These are phyloP conservation scores for Patiria pectinifera DNA, from an alignment of 53 echinoderm and acorn worm genomes.

Conservation along the genomic window DNA sequence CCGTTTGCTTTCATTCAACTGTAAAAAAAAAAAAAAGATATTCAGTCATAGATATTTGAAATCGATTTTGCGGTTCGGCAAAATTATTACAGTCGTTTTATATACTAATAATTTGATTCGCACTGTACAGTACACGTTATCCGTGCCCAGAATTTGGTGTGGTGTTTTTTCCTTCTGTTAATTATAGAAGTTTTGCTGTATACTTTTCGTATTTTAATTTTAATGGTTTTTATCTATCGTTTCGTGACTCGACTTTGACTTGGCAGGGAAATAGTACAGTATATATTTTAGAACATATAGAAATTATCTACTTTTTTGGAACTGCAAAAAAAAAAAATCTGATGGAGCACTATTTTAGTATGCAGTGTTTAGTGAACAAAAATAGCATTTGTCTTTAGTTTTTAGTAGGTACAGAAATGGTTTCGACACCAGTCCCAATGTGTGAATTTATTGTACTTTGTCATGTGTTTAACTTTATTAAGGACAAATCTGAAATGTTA, in stretches of 20 bases:
- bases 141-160: neutral
- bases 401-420: neutral
- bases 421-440: too few species aligned
- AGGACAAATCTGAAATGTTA: neutral
- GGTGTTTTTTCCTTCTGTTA: neutral
- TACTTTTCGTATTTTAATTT: neutral
- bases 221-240: neutral
- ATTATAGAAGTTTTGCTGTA: neutral
- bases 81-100: neutral
- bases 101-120: neutral
- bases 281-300: constrained; percentile 7
- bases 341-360: neutral
- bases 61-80: neutral
- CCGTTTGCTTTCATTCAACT: neutral
- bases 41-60: neutral
- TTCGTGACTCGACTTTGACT: neutral
- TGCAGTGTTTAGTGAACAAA: neutral
- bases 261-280: constrained; percentile 24
- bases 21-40: neutral
- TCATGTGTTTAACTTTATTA: neutral
- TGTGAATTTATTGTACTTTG: neutral
- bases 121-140: neutral
- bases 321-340: neutral
- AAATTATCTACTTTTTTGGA: constrained; percentile 11
- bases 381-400: neutral